phyloP scores from a whole-genome alignment of 2,888 invertebrate genomes.

The Mactromeris polynyma region DNA sequence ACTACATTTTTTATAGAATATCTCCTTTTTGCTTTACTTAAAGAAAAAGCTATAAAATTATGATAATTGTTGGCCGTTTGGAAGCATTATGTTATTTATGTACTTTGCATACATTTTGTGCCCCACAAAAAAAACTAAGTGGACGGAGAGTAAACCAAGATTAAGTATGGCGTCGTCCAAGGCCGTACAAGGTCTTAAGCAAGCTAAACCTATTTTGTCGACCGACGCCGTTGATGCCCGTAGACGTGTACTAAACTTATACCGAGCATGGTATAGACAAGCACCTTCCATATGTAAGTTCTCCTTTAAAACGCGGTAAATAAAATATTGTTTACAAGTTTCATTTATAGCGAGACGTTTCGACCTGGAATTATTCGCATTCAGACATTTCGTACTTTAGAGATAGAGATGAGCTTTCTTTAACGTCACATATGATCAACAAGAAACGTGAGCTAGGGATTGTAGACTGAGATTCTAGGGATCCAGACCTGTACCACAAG shows the following conservation, averaged over 20 bases:
- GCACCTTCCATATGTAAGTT: slow-evolving; percentile 94
- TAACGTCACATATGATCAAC: too few species aligned
- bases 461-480: too few species aligned
- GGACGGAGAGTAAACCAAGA: background rate
- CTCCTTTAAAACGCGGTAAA: background rate
- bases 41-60: too few species aligned
- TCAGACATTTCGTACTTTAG: too few species aligned
- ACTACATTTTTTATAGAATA: too few species aligned
- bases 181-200: slow-evolving; percentile 59
- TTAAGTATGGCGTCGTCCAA: slow-evolving; percentile 49
- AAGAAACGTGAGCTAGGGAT: too few species aligned
- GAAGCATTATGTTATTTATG: too few species aligned
- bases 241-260: slow-evolving; percentile 94
- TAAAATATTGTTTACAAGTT: background rate
- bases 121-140: background rate
- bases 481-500: too few species aligned
- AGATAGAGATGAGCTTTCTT: too few species aligned
- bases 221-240: slow-evolving; percentile 92
- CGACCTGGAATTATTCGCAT: background rate
- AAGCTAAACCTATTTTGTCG: slow-evolving; percentile 95
- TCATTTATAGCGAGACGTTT: background rate
- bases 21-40: too few species aligned
- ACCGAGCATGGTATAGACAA: slow-evolving; percentile 97
- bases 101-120: background rate
- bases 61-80: too few species aligned